Conservation (phyloP, 1,140 invertebrate genomes). For the Solen grandis region DNA sequence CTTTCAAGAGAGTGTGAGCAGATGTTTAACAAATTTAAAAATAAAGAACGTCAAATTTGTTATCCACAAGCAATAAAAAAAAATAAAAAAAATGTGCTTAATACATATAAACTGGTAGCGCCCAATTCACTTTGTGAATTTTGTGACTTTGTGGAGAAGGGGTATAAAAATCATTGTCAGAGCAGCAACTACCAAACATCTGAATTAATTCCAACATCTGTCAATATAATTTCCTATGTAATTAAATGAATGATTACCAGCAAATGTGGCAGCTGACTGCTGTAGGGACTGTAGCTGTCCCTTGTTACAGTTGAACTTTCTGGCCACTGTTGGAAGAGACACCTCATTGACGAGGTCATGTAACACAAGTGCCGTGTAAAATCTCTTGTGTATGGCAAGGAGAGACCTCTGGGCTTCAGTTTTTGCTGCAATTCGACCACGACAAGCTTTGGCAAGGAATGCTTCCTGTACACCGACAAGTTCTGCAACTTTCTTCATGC, state of each 20-base stretch:
- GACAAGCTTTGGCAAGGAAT: constrained; percentile 91
- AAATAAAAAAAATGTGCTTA: no score
- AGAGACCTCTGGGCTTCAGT: constrained; percentile 81
- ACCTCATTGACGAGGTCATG: constrained; percentile 96
- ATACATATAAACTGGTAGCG: no score
- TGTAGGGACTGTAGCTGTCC: constrained; percentile 95
- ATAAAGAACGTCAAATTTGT: neutral
- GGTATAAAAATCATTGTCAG: no score
- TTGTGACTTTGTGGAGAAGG: no score
- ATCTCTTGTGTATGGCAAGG: constrained; percentile 84
- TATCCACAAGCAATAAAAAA: neutral
- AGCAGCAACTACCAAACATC: no score
- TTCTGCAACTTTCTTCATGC: constrained; percentile 92
- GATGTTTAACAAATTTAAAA: neutral
- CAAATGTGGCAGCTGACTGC: constrained; percentile 97
- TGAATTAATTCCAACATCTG: no score
- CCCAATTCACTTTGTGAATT: no score
- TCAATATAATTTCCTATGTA: no score
- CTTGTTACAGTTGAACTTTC: constrained; percentile 92
- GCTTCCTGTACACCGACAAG: constrained; percentile 95
- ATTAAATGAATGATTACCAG: no score
- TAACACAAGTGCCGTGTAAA: constrained; percentile 95
- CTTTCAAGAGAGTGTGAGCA: neutral
- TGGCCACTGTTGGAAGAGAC: constrained; percentile 88
- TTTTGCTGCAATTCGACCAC: constrained; percentile 85